Percentiles rank a stretch among this genome's conserved stretches.
Evolutionary conservation across 2,113 vertebrate genomes (phyloP).

Genomic region (Hypanus sabinus): DNA sequence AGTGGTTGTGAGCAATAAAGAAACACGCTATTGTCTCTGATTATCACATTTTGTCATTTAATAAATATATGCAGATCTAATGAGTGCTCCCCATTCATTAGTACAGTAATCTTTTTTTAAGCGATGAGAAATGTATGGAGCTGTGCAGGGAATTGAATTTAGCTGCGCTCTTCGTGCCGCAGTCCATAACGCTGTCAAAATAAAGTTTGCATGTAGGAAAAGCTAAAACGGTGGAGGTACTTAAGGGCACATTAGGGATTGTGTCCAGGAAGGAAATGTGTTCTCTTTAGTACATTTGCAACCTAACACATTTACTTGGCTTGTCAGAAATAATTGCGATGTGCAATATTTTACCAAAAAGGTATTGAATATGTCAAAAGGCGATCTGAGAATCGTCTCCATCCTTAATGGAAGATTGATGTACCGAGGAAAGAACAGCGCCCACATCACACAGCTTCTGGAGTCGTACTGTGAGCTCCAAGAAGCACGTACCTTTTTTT

Average conservation of each 20-base stretch:
- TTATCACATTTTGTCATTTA: neutral
- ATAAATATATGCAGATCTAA: neutral
- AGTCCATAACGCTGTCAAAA: neutral
- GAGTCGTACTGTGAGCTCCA: neutral
- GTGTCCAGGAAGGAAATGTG: neutral
- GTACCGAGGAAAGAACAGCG: slow-evolving; percentile 18
- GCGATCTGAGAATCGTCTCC: slow-evolving; percentile 1
- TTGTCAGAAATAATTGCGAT: slow-evolving; percentile 50
- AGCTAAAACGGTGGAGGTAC: neutral
- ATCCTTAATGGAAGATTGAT: slow-evolving; percentile 4
- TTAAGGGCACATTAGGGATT: too few relatives aligned
- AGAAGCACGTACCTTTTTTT: neutral
- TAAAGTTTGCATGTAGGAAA: neutral
- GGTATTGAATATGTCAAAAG: slow-evolving; percentile 38
- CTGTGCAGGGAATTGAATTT: neutral
- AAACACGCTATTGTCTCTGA: neutral
- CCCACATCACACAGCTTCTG: neutral
- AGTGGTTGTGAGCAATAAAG: neutral
- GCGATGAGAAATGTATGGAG: neutral
- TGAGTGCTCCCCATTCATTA: neutral
- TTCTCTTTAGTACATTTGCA: slow-evolving; percentile 18
- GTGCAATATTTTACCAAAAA: slow-evolving; percentile 49
- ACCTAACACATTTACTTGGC: slow-evolving; percentile 44
- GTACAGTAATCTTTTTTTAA: neutral
- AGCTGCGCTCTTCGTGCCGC: neutral